Evolutionary conservation across 2,888 invertebrate genomes (phyloP).

Genomic region (Caenorhabditis drosophilae): DNA sequence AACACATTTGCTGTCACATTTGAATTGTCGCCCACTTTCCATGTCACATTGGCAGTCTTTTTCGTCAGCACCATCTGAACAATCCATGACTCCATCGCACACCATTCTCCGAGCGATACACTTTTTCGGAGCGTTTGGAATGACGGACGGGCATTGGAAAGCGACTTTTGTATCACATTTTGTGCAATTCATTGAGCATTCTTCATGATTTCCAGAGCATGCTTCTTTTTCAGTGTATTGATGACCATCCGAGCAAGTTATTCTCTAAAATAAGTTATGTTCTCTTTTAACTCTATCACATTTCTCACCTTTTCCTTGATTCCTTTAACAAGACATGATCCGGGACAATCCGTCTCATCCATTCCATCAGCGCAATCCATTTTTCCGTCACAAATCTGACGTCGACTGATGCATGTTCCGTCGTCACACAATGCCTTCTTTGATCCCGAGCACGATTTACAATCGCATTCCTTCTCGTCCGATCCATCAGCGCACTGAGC

Average conservation of each 20-base stretch:
- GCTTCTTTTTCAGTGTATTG: slow-evolving; percentile 48
- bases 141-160: slow-evolving; percentile 40
- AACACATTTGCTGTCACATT: slow-evolving; percentile 42
- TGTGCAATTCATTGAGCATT: slow-evolving; percentile 34
- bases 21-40: slow-evolving; percentile 16
- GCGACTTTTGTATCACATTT: slow-evolving; percentile 48
- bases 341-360: slow-evolving; percentile 61
- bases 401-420: slow-evolving; percentile 51
- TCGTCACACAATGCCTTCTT: slow-evolving; percentile 52
- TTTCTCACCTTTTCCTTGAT: background rate
- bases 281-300: background rate
- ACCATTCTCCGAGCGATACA: slow-evolving; percentile 51
- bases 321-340: slow-evolving; percentile 40
- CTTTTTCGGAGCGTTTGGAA: slow-evolving; percentile 7
- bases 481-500: slow-evolving; percentile 52
- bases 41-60: slow-evolving; percentile 42
- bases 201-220: slow-evolving; percentile 43
- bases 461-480: slow-evolving; percentile 59
- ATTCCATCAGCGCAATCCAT: slow-evolving; percentile 55
- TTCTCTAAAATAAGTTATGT: slow-evolving; percentile 1
- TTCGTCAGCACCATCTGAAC: slow-evolving; percentile 54
- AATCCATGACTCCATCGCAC: slow-evolving; percentile 57
- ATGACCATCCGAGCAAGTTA: slow-evolving; percentile 29
- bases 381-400: slow-evolving; percentile 56
- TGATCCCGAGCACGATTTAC: slow-evolving; percentile 54